phyloP scores from a whole-genome alignment of 2,113 vertebrate genomes.

The Alethe castanea region DNA sequence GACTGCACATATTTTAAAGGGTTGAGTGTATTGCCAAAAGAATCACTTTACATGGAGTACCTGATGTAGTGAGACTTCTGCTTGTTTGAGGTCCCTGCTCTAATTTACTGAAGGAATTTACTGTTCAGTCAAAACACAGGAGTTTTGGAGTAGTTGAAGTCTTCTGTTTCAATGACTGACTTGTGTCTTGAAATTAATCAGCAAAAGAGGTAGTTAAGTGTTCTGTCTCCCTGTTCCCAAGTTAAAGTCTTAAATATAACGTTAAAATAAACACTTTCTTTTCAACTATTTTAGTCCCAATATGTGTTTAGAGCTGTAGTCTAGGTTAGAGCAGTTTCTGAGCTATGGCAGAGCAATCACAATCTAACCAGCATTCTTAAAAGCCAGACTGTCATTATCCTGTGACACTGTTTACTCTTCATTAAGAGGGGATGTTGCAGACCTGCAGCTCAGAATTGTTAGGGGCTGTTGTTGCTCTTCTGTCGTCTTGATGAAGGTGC shows the following conservation, averaged over 20 bases:
- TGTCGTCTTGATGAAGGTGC: not conserved
- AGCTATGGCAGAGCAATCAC: rapidly evolving
- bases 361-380: not conserved
- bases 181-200: not conserved
- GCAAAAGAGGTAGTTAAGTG: not conserved
- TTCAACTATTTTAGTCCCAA: rapidly evolving
- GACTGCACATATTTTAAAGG: not conserved
- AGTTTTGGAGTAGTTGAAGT: not conserved
- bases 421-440: not conserved
- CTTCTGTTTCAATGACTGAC: rapidly evolving
- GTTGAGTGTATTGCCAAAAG: not conserved
- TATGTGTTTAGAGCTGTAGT: not conserved
- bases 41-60: rapidly evolving
- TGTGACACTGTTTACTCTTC: not conserved
- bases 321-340: not conserved
- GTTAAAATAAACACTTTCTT: not conserved
- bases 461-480: not conserved
- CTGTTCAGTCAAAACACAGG: rapidly evolving
- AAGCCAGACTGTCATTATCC: rapidly evolving
- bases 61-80: rapidly evolving
- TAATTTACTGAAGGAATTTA: not conserved
- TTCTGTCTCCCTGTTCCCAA: not conserved
- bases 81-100: not conserved
- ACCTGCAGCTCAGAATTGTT: not conserved
- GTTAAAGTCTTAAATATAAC: not conserved